phyloP scores from a whole-genome alignment of 2,888 invertebrate species.

The Tetranychus piercei region DNA sequence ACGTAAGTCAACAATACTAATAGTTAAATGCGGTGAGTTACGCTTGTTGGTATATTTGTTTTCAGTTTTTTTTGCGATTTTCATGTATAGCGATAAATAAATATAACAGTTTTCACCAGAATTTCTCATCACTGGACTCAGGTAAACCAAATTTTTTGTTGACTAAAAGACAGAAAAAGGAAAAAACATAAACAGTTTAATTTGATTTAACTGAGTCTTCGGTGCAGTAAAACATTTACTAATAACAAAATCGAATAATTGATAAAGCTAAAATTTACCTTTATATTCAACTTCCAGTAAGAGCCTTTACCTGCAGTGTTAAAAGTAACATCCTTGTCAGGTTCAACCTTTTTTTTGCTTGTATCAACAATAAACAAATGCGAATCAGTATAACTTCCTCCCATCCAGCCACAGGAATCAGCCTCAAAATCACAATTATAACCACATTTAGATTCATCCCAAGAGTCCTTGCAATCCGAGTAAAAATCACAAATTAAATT shows the following conservation, averaged over 20 bases:
- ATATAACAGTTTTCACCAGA: neutral
- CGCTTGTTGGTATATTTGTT: too few species aligned
- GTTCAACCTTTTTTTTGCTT: neutral
- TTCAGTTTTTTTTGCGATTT: neutral
- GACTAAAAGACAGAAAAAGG: neutral
- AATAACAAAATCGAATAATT: too few species aligned
- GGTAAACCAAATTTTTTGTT: neutral
- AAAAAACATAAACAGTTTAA: too few species aligned
- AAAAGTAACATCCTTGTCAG: neutral
- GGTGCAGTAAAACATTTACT: too few species aligned
- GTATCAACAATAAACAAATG: neutral
- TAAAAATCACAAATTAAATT: constrained; percentile 23
- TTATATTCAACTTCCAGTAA: neutral
- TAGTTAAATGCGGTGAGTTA: neutral
- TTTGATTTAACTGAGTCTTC: too few species aligned
- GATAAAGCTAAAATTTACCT: neutral
- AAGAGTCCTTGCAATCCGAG: constrained; percentile 22
- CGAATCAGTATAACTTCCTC: constrained; percentile 6
- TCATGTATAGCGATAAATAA: neutral
- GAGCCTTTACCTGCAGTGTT: neutral
- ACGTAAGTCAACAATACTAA: neutral
- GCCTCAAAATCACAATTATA: constrained; percentile 23
- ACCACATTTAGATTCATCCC: constrained; percentile 24
- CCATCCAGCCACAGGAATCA: constrained; percentile 24
- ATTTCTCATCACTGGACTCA: neutral